These are phyloP conservation scores for Dryobota labecula DNA, from an alignment of 2,888 invertebrate genomes.

Conservation along the genomic window DNA sequence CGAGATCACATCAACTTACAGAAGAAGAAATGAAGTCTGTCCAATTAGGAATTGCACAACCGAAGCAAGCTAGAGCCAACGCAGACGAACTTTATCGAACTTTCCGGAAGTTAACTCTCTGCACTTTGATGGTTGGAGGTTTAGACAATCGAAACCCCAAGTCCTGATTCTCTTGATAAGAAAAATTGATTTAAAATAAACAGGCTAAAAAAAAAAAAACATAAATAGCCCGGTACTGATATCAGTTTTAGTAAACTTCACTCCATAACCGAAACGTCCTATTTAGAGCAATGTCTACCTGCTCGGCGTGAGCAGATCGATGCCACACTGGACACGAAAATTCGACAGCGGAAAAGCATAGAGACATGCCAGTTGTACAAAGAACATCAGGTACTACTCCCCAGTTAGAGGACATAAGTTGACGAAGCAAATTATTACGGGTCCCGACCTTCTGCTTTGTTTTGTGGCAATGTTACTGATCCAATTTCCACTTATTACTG, in stretches of 20 bases:
- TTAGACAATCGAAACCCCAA: neutral
- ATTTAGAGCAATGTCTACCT: no score
- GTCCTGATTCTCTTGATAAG: neutral
- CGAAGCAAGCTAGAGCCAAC: slow-evolving; percentile 3
- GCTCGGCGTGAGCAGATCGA: no score
- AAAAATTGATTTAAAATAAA: neutral
- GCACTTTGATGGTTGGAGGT: neutral
- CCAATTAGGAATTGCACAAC: slow-evolving; percentile 22
- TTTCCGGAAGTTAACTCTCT: slow-evolving; percentile 13
- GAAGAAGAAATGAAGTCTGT: neutral
- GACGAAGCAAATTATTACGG: no score
- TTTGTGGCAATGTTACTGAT: neutral
- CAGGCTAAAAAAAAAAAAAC: neutral
- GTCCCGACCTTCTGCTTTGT: no score
- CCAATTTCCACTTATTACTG: neutral
- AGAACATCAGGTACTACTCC: no score
- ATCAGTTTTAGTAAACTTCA: slow-evolving; percentile 3
- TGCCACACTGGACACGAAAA: neutral
- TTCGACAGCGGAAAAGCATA: no score
- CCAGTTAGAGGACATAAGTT: no score
- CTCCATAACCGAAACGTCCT: no score
- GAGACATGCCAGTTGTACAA: no score
- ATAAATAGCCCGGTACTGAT: neutral
- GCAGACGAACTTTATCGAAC: slow-evolving; percentile 19
- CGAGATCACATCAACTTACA: neutral